These are phyloP conservation scores for Bradypodion ventrale DNA, from an alignment of 2,797 vertebrate genomes.

Conservation along the genomic window DNA sequence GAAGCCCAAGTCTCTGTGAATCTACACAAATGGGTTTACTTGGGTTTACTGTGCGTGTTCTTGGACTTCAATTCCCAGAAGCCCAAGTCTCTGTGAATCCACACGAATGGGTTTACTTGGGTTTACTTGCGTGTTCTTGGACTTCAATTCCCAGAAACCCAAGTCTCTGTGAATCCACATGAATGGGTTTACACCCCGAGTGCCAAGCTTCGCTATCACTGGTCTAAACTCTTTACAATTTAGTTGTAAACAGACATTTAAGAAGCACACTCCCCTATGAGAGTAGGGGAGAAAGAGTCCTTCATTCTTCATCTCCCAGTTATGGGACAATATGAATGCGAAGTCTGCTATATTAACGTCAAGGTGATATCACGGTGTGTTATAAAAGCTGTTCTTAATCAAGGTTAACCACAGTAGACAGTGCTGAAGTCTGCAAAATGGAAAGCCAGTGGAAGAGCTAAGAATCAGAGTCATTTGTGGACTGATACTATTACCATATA, in stretches of 20 bases:
- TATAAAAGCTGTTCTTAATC: neutral
- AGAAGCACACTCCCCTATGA: neutral
- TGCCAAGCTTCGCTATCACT: too few relatives aligned
- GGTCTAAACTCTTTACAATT: neutral
- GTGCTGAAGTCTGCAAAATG: neutral
- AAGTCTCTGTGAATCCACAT: too few relatives aligned
- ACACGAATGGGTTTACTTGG: too few relatives aligned
- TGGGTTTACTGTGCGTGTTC: too few relatives aligned
- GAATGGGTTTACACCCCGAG: too few relatives aligned
- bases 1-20: too few relatives aligned
- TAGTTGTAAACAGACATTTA: neutral
- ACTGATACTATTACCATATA: neutral
- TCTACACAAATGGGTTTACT: too few relatives aligned
- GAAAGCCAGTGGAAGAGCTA: slow-evolving; percentile 4
- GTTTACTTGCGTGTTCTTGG: too few relatives aligned
- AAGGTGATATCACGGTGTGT: neutral
- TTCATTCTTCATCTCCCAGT: neutral
- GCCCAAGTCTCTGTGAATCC: too few relatives aligned
- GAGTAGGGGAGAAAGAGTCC: neutral
- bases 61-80: too few relatives aligned
- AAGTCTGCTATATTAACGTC: rapidly evolving
- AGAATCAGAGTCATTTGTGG: slow-evolving; percentile 8
- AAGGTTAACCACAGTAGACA: neutral
- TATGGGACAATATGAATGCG: neutral
- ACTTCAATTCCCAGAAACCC: too few relatives aligned